Conservation (phyloP, 2,888 invertebrate genomes). For the Tromatobia lineatoria region DNA sequence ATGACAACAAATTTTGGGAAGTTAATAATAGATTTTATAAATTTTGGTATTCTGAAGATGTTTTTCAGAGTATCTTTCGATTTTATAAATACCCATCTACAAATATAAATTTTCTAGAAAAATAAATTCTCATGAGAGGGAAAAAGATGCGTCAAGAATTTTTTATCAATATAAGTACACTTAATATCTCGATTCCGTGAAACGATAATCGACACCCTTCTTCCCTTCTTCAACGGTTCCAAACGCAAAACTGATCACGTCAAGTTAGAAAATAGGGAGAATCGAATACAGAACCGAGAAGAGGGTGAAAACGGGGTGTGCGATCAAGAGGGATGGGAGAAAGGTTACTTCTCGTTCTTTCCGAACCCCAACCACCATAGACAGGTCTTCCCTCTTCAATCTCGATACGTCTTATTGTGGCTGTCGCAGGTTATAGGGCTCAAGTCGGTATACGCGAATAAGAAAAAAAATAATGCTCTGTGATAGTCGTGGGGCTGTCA, state of each 20-base stretch:
- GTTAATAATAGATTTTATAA: too few relatives aligned
- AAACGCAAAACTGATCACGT: slow-evolving; percentile 35
- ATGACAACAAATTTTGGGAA: too few relatives aligned
- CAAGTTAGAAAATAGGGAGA: slow-evolving; percentile 23
- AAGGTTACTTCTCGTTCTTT: slow-evolving; percentile 28
- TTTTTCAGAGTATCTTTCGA: too few relatives aligned
- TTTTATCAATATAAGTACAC: background rate
- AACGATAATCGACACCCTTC: slow-evolving; percentile 30
- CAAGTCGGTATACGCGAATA: slow-evolving; percentile 24
- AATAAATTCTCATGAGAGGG: background rate
- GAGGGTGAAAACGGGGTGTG: slow-evolving; percentile 43
- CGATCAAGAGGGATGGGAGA: slow-evolving; percentile 44
- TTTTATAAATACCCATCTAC: too few relatives aligned
- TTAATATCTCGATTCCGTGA: background rate
- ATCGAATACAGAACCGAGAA: slow-evolving; percentile 34
- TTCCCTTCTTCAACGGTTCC: slow-evolving; percentile 63
- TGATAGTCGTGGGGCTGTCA: slow-evolving; percentile 78
- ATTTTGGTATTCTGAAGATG: too few relatives aligned
- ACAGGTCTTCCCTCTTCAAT: slow-evolving; percentile 76
- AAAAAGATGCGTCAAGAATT: background rate
- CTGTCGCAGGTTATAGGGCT: slow-evolving; percentile 66
- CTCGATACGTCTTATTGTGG: slow-evolving; percentile 81
- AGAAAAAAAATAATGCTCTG: slow-evolving; percentile 68
- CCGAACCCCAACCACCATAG: slow-evolving; percentile 15
- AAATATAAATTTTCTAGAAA: too few relatives aligned